These are phyloP conservation scores for Dreissena rostriformis DNA, from an alignment of 1,140 invertebrate species.

Conservation along the genomic window DNA sequence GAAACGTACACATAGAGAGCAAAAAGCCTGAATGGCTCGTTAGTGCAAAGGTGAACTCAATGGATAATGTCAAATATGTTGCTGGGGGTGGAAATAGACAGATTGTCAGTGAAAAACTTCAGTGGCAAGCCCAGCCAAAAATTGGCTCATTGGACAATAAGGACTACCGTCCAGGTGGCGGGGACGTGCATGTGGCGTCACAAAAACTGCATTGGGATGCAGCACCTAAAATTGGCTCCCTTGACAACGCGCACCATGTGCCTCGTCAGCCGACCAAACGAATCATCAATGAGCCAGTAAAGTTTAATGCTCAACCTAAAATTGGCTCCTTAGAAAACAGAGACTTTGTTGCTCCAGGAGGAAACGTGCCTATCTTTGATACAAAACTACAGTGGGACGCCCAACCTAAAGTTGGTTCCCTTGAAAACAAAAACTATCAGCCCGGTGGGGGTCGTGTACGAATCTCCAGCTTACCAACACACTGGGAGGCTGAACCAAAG, in stretches of 20 bases:
- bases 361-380: constrained; percentile 54
- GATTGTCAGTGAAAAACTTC: constrained; percentile 88
- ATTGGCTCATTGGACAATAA: constrained; percentile 84
- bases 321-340: constrained; percentile 64
- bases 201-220: constrained; percentile 83
- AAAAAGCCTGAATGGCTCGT: constrained; percentile 66
- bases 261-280: constrained; percentile 65
- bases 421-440: constrained; percentile 71
- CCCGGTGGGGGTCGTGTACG: constrained; percentile 72
- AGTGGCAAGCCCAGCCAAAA: constrained; percentile 88
- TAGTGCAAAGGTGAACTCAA: constrained; percentile 72
- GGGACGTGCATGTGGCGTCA: constrained; percentile 79
- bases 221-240: constrained; percentile 89
- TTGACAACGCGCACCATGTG: constrained; percentile 89
- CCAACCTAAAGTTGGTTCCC: constrained; percentile 70
- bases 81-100: constrained; percentile 70
- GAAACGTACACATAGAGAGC: constrained; percentile 80
- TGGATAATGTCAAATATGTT: constrained; percentile 73
- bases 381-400: constrained; percentile 83
- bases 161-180: constrained; percentile 54
- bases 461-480: constrained; percentile 55
- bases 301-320: constrained; percentile 57
- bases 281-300: constrained; percentile 58
- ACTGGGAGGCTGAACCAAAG: constrained; percentile 65
- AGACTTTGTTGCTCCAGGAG: constrained; percentile 48